phyloP scores from a whole-genome alignment of 2,797 vertebrate genomes.

The Epinephelus awoara region DNA sequence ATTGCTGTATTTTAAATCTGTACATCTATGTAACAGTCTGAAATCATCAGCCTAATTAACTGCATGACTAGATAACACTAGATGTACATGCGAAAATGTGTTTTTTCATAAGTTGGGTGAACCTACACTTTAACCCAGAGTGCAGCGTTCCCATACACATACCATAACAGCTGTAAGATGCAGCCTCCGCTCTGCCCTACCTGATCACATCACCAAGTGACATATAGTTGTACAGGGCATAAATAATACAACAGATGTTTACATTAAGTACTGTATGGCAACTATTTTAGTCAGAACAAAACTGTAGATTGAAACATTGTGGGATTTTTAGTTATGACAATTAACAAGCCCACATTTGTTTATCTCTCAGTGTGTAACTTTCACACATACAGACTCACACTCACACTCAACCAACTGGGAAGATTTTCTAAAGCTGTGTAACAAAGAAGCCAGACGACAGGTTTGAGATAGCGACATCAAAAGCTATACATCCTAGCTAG shows the following conservation, averaged over 20 bases:
- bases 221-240: too few relatives aligned
- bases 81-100: too few relatives aligned
- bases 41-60: too few relatives aligned
- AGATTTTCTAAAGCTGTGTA: not conserved
- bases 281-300: not conserved
- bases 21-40: too few relatives aligned
- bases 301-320: not conserved
- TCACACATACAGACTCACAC: not conserved
- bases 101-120: too few relatives aligned
- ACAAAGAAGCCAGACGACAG: not conserved
- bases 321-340: not conserved
- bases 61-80: too few relatives aligned
- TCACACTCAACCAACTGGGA: slow-evolving; percentile 2
- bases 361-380: not conserved
- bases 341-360: not conserved
- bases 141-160: too few relatives aligned
- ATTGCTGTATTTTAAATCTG: too few relatives aligned
- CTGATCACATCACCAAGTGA: not conserved
- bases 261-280: not conserved
- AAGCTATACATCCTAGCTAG: not conserved
- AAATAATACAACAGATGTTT: too few relatives aligned
- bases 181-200: too few relatives aligned
- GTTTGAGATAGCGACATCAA: not conserved
- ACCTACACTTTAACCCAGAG: too few relatives aligned
- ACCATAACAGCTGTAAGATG: too few relatives aligned